A percentile compares a stretch with the other conserved stretches of the same genome.
Conservation (phyloP, 1,140 invertebrate genomes). For the Heliconius nattereri region DNA sequence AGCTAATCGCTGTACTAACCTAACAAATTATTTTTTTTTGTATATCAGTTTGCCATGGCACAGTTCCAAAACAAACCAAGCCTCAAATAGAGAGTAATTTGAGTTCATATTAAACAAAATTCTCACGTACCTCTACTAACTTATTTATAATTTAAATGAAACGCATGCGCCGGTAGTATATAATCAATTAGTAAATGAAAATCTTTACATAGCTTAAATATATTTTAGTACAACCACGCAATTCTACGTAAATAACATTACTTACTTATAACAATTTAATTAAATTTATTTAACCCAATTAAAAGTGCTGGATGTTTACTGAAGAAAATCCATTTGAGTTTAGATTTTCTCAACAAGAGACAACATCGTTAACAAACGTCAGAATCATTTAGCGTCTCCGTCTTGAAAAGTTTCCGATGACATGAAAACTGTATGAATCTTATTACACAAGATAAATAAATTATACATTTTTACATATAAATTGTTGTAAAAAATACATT, state of each 20-base stretch:
- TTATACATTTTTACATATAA: too few relatives aligned
- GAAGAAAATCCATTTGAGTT: neutral
- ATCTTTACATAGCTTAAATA: too few relatives aligned
- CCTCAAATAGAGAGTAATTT: constrained; percentile 24
- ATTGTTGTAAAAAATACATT: too few relatives aligned
- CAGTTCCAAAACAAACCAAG: constrained; percentile 13
- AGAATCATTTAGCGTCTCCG: constrained; percentile 14
- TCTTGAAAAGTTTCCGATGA: constrained; percentile 18
- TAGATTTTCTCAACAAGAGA: constrained; percentile 8
- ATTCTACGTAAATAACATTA: too few relatives aligned
- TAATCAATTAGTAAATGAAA: too few relatives aligned
- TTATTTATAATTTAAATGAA: too few relatives aligned
- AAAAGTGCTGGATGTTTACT: neutral
- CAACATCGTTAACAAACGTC: neutral
- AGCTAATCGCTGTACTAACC: neutral
- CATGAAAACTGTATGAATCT: neutral
- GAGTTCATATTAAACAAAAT: constrained; percentile 21
- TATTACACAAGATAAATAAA: too few relatives aligned
- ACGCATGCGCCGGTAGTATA: too few relatives aligned
- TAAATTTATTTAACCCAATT: neutral
- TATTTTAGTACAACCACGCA: too few relatives aligned
- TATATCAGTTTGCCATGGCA: constrained; percentile 14
- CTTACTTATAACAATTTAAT: neutral
- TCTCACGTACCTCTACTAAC: constrained; percentile 4
- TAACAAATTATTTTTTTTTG: neutral